These are phyloP conservation scores for Phrynocephalus vlangalii DNA, from an alignment of 2,797 vertebrate genomes.

Conservation along the genomic window DNA sequence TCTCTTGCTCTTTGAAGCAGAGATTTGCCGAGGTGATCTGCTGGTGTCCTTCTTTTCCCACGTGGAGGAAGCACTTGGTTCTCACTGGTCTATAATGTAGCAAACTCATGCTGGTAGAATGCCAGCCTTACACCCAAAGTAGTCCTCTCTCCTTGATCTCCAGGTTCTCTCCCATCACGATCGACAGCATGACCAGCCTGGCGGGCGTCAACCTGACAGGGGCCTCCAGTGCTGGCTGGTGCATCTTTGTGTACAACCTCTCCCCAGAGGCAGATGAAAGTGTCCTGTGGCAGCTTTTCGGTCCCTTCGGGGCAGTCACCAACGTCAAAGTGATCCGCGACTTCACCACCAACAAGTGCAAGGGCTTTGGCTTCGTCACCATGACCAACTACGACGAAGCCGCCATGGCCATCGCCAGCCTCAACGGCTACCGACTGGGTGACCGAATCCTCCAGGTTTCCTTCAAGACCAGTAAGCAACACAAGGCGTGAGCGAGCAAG, in stretches of 20 bases:
- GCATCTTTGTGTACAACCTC: slow-evolving; percentile 99
- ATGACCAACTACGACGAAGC: slow-evolving; percentile 99
- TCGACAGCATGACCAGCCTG: slow-evolving; percentile 95
- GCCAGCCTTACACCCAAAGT: slow-evolving; percentile 97
- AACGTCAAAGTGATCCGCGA: slow-evolving; percentile 98
- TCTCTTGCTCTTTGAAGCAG: not conserved
- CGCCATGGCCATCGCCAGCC: slow-evolving; percentile 97
- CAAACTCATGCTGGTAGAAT: slow-evolving; percentile 71
- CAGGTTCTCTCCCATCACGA: slow-evolving; percentile 97
- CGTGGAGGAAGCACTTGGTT: not conserved
- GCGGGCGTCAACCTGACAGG: slow-evolving; percentile 91
- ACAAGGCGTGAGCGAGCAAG: slow-evolving; percentile 89
- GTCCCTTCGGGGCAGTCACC: slow-evolving; percentile 95
- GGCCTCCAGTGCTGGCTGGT: slow-evolving; percentile 91
- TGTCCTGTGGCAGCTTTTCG: slow-evolving; percentile 98
- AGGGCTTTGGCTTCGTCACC: slow-evolving; percentile 97
- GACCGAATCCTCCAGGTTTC: slow-evolving; percentile 98
- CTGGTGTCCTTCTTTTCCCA: not conserved
- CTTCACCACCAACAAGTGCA: slow-evolving; percentile 99
- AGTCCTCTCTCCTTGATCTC: slow-evolving; percentile 94
- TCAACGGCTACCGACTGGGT: slow-evolving; percentile 95
- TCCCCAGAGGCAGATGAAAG: slow-evolving; percentile 96
- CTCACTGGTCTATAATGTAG: not conserved
- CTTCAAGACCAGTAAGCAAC: slow-evolving; percentile 99
- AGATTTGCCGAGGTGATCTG: not conserved